Evolutionary conservation across 37 sponge, comb jelly and placozoan genomes (phyloP), one percentile per base, ranked within the genome.

Genomic region (Dysidea cf. avara): DNA sequence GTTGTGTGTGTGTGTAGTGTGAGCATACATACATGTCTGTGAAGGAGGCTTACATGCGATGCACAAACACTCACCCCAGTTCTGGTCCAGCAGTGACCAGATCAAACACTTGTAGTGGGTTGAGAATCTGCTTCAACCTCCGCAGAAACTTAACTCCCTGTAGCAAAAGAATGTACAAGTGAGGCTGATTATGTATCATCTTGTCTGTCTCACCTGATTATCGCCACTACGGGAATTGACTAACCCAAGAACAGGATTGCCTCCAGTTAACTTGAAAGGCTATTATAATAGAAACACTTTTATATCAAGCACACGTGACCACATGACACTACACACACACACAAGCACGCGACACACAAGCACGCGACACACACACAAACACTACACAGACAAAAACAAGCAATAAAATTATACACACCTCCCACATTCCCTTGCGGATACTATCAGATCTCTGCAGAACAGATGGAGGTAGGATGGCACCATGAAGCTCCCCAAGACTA

Each of bases 211-310:
- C 28, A 86, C 88, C 70, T 87, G 87, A 34, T 90, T 94, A 64
- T 97, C 92, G 5, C 97, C 97, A 53, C 94, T 94, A 48, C 88
- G 91, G 18, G 97, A 97, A 71, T 97, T 97, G 51, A 97, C 89
- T 18, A 87, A 81, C 1, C 86, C 94, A 69, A 97, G 72, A 66
- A 94, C 76, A 28, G 97, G 97, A 80, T 75, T 86, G 61, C 75
- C 80, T 39, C 74, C 64, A 25, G 61, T 35, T 36, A 74, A 64
- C 64, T 80, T 74, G 50, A 75, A 90, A 1, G 85, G 81, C 90
- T 90, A 66, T 25, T 55, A 51, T 39, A 53, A 53, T 53, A 65
- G 48, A 65, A 38, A n/a, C n/a, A n/a, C 37, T 53, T 20, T 21
- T 31, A 31, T 21, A 39, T 13, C 20, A 29, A 68, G 26, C 43